Conservation (phyloP, 2,888 invertebrate species). For the Willowsia nigromaculata region DNA sequence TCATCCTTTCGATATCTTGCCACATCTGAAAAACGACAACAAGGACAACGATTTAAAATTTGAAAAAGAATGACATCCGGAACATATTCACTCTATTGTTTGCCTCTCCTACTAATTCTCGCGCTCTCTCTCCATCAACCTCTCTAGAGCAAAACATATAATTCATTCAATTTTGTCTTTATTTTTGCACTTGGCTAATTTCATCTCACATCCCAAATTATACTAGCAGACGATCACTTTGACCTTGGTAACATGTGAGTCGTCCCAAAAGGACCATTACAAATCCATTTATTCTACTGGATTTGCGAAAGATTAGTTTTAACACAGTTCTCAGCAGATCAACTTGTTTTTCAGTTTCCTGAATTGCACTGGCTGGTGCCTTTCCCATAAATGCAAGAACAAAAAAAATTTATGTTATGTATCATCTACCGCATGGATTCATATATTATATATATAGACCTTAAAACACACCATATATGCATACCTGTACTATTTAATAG, state of each 20-base stretch:
- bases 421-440: no score
- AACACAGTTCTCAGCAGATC: conserved; percentile 3
- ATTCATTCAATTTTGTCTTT: conserved; percentile 18
- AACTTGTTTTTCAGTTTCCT: conserved; percentile 16
- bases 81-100: conserved; percentile 27
- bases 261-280: conserved; percentile 56
- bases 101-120: neutral
- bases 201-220: conserved; percentile 40
- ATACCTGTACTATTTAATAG: neutral
- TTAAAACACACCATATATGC: neutral
- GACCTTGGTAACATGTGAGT: conserved; percentile 60
- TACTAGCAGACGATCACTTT: conserved; percentile 46
- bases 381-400: neutral
- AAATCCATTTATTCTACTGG: conserved; percentile 55
- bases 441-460: neutral
- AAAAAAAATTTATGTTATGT: no score
- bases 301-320: conserved; percentile 41
- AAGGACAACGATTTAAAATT: conserved; percentile 42
- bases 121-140: neutral
- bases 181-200: conserved; percentile 32
- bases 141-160: neutral
- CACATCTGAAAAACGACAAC: conserved; percentile 78
- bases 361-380: conserved; percentile 13
- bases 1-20: conserved; percentile 78
- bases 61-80: conserved; percentile 55